Conservation (phyloP, 2,113 vertebrate species). For the Oryzias curvinotus region DNA sequence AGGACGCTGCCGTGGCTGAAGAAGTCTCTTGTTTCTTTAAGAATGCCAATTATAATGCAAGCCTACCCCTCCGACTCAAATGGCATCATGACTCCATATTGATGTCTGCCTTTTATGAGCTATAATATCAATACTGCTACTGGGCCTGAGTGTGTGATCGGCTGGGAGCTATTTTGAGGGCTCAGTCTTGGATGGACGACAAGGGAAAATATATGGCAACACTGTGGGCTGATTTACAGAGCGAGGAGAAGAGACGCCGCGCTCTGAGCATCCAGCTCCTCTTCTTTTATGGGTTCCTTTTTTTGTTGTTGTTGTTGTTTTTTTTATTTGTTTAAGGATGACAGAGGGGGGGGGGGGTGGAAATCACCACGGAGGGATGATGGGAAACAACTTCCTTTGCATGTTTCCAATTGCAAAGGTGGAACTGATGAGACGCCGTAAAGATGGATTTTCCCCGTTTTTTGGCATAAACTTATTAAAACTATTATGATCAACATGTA, state of each 20-base stretch:
- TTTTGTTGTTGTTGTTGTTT: constrained; percentile 15
- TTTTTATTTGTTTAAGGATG: not conserved
- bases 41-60: constrained; percentile 1
- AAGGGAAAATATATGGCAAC: constrained; percentile 55
- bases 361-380: too few species aligned
- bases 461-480: too few species aligned
- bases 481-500: too few species aligned
- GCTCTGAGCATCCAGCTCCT: constrained; percentile 36
- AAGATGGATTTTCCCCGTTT: too few species aligned
- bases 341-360: too few species aligned
- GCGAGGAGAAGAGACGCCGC: constrained; percentile 29
- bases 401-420: too few species aligned
- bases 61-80: constrained; percentile 15
- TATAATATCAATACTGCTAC: constrained; percentile 45
- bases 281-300: constrained; percentile 24
- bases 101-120: constrained; percentile 42
- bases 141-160: constrained; percentile 40
- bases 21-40: constrained; percentile 2
- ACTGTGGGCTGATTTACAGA: constrained; percentile 51
- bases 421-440: too few species aligned
- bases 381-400: too few species aligned
- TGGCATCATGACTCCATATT: constrained; percentile 35
- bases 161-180: constrained; percentile 65
- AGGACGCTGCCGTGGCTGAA: not conserved
- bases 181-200: constrained; percentile 57